Conservation (phyloP, 2,888 invertebrate species). For the Leptinotarsa tumamoca region DNA sequence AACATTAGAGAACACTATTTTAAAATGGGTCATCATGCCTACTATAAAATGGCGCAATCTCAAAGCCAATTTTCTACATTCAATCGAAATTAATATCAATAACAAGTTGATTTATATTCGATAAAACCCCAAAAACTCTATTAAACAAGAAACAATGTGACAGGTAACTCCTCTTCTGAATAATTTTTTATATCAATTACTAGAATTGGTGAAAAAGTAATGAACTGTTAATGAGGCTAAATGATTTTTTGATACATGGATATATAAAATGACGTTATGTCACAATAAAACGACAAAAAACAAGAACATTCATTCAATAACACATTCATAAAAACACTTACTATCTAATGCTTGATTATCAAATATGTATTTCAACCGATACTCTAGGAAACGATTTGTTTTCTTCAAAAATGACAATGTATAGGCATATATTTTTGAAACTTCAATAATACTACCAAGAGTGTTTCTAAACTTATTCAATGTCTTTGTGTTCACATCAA, state of each 20-base stretch:
- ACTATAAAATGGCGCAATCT: too few species aligned
- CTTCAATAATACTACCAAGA: conserved; percentile 21
- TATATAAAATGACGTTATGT: conserved; percentile 27
- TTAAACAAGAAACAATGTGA: too few species aligned
- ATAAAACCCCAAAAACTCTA: too few species aligned
- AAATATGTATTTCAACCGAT: conserved; percentile 28
- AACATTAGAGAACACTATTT: too few species aligned
- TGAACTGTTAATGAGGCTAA: neutral
- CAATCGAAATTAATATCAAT: too few species aligned
- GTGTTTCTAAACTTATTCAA: conserved; percentile 16
- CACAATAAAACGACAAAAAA: conserved; percentile 39
- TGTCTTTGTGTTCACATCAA: conserved; percentile 1
- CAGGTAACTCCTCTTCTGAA: neutral
- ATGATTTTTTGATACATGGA: conserved; percentile 22
- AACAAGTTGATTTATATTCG: too few species aligned
- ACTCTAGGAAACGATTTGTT: conserved; percentile 36
- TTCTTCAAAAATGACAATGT: conserved; percentile 35
- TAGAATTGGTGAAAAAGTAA: neutral
- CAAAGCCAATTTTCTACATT: too few species aligned
- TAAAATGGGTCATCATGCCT: too few species aligned
- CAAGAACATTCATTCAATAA: conserved; percentile 49
- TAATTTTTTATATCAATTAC: neutral
- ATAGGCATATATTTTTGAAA: conserved; percentile 22
- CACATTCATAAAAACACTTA: conserved; percentile 52
- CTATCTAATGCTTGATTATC: conserved; percentile 44